These are phyloP conservation scores for Drosophila formosana DNA, from an alignment of 2,888 invertebrate genomes.

Conservation along the genomic window DNA sequence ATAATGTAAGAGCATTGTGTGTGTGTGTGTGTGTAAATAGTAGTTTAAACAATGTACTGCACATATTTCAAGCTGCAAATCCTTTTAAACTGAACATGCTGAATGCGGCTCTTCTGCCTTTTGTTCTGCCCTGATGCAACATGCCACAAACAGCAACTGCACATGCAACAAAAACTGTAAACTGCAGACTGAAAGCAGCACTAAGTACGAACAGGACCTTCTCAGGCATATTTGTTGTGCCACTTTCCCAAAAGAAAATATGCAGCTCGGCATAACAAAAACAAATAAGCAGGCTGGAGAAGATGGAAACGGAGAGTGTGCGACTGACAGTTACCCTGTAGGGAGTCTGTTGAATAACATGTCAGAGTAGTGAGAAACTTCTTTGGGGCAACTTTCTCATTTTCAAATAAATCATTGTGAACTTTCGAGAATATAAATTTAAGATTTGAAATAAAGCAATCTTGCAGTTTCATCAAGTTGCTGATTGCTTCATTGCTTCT, in stretches of 20 bases:
- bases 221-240: conserved; percentile 55
- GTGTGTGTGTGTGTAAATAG: conserved; percentile 33
- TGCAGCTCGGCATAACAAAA: conserved; percentile 45
- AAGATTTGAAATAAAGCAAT: no score
- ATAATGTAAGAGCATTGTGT: conserved; percentile 11
- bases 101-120: conserved; percentile 26
- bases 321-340: conserved; percentile 17
- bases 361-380: background rate
- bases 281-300: background rate
- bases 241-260: conserved; percentile 60
- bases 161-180: conserved; percentile 17
- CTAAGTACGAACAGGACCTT: conserved; percentile 41
- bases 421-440: no score
- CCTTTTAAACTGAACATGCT: conserved; percentile 70
- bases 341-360: background rate
- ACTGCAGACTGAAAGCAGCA: conserved; percentile 21
- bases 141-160: conserved; percentile 52
- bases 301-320: background rate
- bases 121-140: conserved; percentile 50
- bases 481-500: background rate
- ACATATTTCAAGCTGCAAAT: conserved; percentile 62
- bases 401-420: no score
- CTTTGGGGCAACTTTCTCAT: no score
- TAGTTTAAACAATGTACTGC: conserved; percentile 41
- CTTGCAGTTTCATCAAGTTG: no score